Base-by-base conservation (phyloP, 1,140 invertebrate species). In the Drosophila erecta region DNA sequence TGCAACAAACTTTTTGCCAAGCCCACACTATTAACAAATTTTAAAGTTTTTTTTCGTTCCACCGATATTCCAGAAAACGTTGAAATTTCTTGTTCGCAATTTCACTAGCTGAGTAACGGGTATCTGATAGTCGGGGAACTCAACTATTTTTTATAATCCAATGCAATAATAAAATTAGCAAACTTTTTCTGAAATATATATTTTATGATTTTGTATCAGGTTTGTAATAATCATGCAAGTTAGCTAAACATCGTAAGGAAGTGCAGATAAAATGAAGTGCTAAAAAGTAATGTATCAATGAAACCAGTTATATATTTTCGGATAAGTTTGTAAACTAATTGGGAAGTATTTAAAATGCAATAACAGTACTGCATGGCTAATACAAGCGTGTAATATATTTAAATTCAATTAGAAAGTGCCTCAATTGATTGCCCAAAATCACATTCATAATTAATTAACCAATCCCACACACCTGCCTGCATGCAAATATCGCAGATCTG, bases 391-490 rank as follows among this genome's bases (percentile, higher is more conserved):
- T 20, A 20, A 44, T 4, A 2, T 20, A 17, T 41, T n/a, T 15
- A 50, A 22, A 17, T 37, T 11, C 14, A n/a, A 27, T 30, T 64
- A 43, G 59, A 67, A 64, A 67, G 59, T 51, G 20, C 10, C 40
- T 43, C 17, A 62, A 49, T 14, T 24, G 43, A 30, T 41, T 66
- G 27, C 8, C 33, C 20, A 2, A 37, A 56, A 46, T 17, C 3
- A 11, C 30, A 62, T 62, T 14, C 11, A 4, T 11, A 64, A 66
- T 49, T 35, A 43, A 35, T 66, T 66, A 10, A 12, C 59, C 59
- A 65, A 41, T 15, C 38, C 20, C 35, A 49, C 20, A 2, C 51
- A 43, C 51, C 14, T 40, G 50, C 56, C 50, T 70, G 50, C 40
- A 20, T 49, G 35, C 46, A 49, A 57, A 33, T 20, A 27, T 57